Percentiles rank a stretch among this genome's conserved stretches.
phyloP scores from a whole-genome alignment of 2,797 vertebrate species.

The Lutjanus argentimaculatus region DNA sequence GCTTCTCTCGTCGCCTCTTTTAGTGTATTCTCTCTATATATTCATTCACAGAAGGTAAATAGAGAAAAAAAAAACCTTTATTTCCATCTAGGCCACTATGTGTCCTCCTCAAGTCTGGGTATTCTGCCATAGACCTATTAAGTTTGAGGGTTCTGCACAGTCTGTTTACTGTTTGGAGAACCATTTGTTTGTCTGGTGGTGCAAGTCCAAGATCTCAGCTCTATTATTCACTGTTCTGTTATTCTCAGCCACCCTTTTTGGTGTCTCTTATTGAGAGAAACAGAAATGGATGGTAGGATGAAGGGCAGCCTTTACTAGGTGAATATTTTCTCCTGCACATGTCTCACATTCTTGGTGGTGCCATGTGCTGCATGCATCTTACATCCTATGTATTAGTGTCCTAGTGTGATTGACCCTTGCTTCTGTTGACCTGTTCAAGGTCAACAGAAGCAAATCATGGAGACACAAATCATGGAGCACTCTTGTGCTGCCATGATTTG shows the following conservation, averaged over 20 bases:
- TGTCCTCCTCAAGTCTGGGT: background rate
- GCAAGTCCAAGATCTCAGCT: constrained; percentile 3
- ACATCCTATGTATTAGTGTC: background rate
- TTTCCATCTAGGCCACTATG: background rate
- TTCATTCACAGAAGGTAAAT: constrained; percentile 13
- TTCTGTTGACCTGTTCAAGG: background rate
- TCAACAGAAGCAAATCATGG: no score
- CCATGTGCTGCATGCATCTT: background rate
- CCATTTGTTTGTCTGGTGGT: background rate
- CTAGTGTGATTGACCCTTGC: background rate
- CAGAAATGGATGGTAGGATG: background rate
- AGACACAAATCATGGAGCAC: no score
- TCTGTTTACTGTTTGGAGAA: constrained; percentile 16
- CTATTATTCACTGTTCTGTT: constrained; percentile 1
- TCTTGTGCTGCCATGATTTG: background rate
- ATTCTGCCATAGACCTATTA: background rate
- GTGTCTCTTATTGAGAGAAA: background rate
- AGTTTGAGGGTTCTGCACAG: background rate
- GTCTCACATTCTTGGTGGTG: background rate
- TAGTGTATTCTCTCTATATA: constrained; percentile 1
- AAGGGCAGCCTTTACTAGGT: background rate
- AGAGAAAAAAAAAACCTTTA: background rate
- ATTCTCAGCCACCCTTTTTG: background rate
- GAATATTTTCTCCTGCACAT: background rate
- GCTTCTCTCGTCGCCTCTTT: constrained; percentile 21